Conservation (phyloP, 2,113 vertebrate genomes). For the Phalacrocorax carbo region DNA sequence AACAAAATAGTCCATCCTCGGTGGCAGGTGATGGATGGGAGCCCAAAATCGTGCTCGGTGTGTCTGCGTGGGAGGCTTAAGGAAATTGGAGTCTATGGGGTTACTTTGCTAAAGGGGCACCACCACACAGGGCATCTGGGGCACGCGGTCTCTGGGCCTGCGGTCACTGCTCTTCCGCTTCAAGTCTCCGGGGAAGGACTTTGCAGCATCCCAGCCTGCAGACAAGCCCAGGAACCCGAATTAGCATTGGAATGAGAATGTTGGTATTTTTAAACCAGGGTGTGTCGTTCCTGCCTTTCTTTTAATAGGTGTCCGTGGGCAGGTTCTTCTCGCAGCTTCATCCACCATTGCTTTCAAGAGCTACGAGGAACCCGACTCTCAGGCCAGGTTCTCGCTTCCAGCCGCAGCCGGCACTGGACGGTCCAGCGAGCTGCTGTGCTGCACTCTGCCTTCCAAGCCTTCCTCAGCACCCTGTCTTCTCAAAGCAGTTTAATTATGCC, state of each 20-base stretch:
- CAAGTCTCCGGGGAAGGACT: not conserved
- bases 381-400: not conserved
- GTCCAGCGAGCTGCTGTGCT: not conserved
- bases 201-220: not conserved
- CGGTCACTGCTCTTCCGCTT: not conserved
- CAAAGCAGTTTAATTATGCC: fast-evolving
- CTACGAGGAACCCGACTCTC: fast-evolving
- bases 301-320: constrained; percentile 16
- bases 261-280: constrained; percentile 18
- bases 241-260: constrained; percentile 1
- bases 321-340: not conserved
- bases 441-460: not conserved
- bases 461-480: not conserved
- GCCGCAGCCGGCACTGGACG: fast-evolving
- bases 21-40: not conserved
- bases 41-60: fast-evolving
- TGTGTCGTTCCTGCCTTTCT: not conserved
- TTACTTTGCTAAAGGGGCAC: not conserved
- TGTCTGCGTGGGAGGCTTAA: not conserved
- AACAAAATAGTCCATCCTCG: not conserved
- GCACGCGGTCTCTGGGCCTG: not conserved
- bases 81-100: not conserved
- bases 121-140: not conserved
- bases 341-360: not conserved
- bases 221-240: not conserved